phyloP scores from a whole-genome alignment of 2,113 vertebrate species.

The Phycodurus eques region DNA sequence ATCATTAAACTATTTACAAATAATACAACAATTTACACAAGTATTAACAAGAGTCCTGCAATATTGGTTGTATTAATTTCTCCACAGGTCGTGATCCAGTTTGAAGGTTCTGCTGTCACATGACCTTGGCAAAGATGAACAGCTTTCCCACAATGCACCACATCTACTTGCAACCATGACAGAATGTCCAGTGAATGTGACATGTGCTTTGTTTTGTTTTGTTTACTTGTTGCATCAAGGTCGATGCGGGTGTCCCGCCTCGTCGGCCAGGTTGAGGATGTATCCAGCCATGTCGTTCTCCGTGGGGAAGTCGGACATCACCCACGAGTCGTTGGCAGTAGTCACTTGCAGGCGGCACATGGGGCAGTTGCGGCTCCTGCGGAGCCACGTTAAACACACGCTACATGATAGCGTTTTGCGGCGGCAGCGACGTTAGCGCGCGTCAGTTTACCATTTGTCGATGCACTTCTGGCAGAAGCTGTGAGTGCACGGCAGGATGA shows the following conservation, averaged over 20 bases:
- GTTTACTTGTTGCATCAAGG: slow-evolving; percentile 70
- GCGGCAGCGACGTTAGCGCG: not conserved
- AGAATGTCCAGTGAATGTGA: not conserved
- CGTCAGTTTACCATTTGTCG: slow-evolving; percentile 86
- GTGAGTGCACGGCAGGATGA: slow-evolving; percentile 94
- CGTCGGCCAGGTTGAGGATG: slow-evolving; percentile 95
- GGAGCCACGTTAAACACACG: slow-evolving; percentile 2
- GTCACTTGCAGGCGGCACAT: slow-evolving; percentile 94
- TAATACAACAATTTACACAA: not conserved
- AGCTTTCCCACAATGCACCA: not conserved
- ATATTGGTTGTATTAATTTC: slow-evolving; percentile 1
- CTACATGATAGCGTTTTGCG: not conserved
- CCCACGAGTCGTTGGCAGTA: slow-evolving; percentile 91
- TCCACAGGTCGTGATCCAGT: not conserved
- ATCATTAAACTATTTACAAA: not conserved
- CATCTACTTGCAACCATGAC: not conserved
- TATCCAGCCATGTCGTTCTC: slow-evolving; percentile 92
- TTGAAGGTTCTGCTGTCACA: not conserved
- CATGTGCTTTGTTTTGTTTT: not conserved
- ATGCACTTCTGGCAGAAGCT: slow-evolving; percentile 99
- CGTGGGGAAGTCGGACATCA: slow-evolving; percentile 93
- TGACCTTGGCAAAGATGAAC: not conserved
- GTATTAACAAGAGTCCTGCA: not conserved
- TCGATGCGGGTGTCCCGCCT: slow-evolving; percentile 88
- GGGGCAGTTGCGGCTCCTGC: slow-evolving; percentile 94